Evolutionary conservation across 2,888 invertebrate species (phyloP).

Genomic region (Spilosoma lubricipeda): DNA sequence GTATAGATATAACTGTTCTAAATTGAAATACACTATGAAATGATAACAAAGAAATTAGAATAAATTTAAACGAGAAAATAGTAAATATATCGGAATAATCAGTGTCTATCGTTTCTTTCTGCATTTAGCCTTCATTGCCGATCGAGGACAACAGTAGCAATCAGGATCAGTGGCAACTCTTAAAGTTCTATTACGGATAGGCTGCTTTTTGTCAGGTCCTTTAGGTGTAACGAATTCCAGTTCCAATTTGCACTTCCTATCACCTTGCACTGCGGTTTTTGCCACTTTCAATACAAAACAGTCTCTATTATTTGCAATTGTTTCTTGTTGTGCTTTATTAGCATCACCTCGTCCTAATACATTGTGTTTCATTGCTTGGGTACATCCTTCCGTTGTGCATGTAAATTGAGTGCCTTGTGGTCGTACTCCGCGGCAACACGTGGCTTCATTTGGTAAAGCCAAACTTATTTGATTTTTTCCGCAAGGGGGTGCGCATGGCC

Average conservation of each 20-base stretch:
- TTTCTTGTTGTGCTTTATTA: constrained; percentile 62
- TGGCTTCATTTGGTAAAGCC: constrained; percentile 70
- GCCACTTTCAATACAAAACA: constrained; percentile 87
- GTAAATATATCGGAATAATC: not conserved
- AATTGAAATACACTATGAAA: not conserved
- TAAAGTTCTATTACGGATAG: constrained; percentile 72
- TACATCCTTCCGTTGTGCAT: constrained; percentile 80
- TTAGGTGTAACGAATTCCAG: constrained; percentile 89
- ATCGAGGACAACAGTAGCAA: constrained; percentile 69
- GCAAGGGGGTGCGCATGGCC: constrained; percentile 72
- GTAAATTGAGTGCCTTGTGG: constrained; percentile 77
- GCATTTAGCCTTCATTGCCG: constrained; percentile 60
- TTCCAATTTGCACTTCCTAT: constrained; percentile 88
- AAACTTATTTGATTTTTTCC: constrained; percentile 80
- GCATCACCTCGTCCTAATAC: constrained; percentile 66
- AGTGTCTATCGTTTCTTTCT: constrained; percentile 52
- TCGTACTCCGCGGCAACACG: constrained; percentile 70
- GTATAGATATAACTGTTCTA: constrained; percentile 6
- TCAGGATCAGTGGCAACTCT: constrained; percentile 74
- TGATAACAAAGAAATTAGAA: not conserved
- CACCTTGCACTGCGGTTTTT: constrained; percentile 88
- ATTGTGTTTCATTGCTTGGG: constrained; percentile 69
- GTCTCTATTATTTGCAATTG: constrained; percentile 72
- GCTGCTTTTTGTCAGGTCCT: constrained; percentile 85
- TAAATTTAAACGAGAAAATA: not conserved